Evolutionary conservation across 1,140 invertebrate genomes (phyloP).

Genomic region (Drosophila fuyamai): DNA sequence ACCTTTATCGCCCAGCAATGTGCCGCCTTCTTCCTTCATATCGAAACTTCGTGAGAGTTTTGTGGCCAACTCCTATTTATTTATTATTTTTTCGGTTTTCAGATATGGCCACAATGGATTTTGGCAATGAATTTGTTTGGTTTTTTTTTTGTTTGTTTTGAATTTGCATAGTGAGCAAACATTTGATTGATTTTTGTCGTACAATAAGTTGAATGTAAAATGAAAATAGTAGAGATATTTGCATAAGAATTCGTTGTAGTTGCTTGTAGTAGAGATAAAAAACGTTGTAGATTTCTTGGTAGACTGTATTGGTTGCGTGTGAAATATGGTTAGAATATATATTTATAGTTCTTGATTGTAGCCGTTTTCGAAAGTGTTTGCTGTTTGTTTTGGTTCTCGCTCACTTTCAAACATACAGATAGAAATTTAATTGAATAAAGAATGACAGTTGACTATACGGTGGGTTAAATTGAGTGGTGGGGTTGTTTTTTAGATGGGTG

Average conservation of each 20-base stretch:
- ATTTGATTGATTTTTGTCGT: conserved; percentile 46
- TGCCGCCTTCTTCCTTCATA: conserved; percentile 93
- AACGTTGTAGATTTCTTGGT: conserved; percentile 50
- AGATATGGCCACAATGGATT: conserved; percentile 41
- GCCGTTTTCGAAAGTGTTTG: conserved; percentile 28
- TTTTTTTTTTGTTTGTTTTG: conserved; percentile 22
- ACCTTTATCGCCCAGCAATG: conserved; percentile 88
- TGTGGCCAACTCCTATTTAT: conserved; percentile 91
- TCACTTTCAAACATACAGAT: conserved; percentile 68
- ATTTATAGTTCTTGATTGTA: conserved; percentile 24
- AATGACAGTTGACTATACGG: conserved; percentile 50
- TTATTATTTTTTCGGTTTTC: conserved; percentile 37
- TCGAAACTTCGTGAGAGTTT: conserved; percentile 93
- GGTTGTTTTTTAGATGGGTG: conserved; percentile 17
- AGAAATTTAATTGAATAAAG: conserved; percentile 66
- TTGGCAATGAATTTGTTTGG: conserved; percentile 29
- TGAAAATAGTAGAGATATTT: conserved; percentile 81
- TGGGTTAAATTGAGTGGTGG: conserved; percentile 26
- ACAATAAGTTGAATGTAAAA: conserved; percentile 62
- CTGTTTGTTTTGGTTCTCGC: conserved; percentile 41
- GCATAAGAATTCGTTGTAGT: conserved; percentile 77
- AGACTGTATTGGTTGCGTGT: conserved; percentile 42
- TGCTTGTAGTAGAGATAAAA: conserved; percentile 59
- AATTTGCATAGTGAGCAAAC: conserved; percentile 65
- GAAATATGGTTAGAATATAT: conserved; percentile 27